A percentile compares a stretch with the other conserved stretches of the same genome.
Evolutionary conservation across 37 sponge, comb jelly and placozoan species (phyloP).

Genomic region (Cladorhizidae sp.): DNA sequence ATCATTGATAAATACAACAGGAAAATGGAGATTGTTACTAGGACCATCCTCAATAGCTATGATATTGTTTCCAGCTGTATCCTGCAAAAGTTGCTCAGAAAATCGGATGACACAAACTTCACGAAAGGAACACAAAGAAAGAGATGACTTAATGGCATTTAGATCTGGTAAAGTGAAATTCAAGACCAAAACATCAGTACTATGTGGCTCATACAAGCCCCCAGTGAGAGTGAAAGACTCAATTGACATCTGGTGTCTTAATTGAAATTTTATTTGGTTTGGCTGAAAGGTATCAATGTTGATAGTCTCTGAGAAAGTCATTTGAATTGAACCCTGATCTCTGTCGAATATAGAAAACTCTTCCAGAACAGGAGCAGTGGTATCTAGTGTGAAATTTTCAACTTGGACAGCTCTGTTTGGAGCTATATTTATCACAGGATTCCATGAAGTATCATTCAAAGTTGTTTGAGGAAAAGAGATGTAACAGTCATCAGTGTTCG

Average conservation of each 20-base stretch:
- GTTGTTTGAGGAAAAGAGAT: constrained; percentile 67
- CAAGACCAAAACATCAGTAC: constrained; percentile 66
- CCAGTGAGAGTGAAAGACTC: constrained; percentile 42
- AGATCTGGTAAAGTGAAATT: constrained; percentile 55
- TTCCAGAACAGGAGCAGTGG: constrained; percentile 58
- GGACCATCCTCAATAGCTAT: constrained; percentile 24
- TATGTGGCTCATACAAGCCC: constrained; percentile 18
- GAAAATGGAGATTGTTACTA: constrained; percentile 2
- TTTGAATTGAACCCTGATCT: constrained; percentile 47
- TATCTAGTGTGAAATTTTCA: constrained; percentile 53
- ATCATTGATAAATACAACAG: constrained; percentile 49
- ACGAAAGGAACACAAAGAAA: constrained; percentile 41
- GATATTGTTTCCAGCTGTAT: constrained; percentile 78
- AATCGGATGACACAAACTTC: constrained; percentile 78
- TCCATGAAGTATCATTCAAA: constrained; percentile 69
- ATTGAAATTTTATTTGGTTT: constrained; percentile 34
- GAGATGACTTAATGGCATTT: constrained; percentile 74
- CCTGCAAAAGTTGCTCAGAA: constrained; percentile 31
- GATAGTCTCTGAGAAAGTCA: constrained; percentile 85
- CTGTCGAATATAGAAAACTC: constrained; percentile 60
- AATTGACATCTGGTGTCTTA: neutral
- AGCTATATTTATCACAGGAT: constrained; percentile 47
- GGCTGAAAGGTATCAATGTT: constrained; percentile 49
- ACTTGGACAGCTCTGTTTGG: constrained; percentile 18
- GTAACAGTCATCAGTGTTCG: constrained; percentile 55